Evolutionary conservation across 2,888 invertebrate genomes (phyloP).

Genomic region (Synanthedon tipuliformis): DNA sequence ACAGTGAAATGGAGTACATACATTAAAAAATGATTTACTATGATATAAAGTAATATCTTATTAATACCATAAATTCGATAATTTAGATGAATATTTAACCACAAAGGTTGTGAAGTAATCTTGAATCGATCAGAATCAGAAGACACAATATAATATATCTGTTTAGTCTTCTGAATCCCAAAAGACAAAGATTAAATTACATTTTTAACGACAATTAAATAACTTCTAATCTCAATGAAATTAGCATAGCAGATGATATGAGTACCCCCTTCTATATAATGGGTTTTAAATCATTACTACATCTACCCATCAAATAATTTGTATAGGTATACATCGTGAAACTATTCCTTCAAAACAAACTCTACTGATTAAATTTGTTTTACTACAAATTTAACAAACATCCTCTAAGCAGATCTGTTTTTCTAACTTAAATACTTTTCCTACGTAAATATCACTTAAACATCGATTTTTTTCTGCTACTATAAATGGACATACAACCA

Average conservation of each 20-base stretch:
- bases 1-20: too few relatives aligned
- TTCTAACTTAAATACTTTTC: conserved; percentile 8
- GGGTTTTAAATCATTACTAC: neutral
- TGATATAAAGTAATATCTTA: too few relatives aligned
- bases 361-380: conserved; percentile 41
- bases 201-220: too few relatives aligned
- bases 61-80: too few relatives aligned
- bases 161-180: too few relatives aligned
- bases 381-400: conserved; percentile 39
- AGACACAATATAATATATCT: too few relatives aligned
- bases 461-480: conserved; percentile 40
- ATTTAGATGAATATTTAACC: too few relatives aligned
- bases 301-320: neutral
- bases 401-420: conserved; percentile 17
- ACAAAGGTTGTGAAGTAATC: too few relatives aligned
- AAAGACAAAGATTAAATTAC: too few relatives aligned
- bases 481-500: conserved; percentile 67
- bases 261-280: neutral
- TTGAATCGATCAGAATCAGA: too few relatives aligned
- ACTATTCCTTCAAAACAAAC: conserved; percentile 25
- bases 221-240: too few relatives aligned
- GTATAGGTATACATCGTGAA: conserved; percentile 4
- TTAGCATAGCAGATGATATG: neutral
- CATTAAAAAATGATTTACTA: too few relatives aligned
- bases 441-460: conserved; percentile 21